Conservation (phyloP, 2,888 invertebrate genomes). For the Microplitis manilae region DNA sequence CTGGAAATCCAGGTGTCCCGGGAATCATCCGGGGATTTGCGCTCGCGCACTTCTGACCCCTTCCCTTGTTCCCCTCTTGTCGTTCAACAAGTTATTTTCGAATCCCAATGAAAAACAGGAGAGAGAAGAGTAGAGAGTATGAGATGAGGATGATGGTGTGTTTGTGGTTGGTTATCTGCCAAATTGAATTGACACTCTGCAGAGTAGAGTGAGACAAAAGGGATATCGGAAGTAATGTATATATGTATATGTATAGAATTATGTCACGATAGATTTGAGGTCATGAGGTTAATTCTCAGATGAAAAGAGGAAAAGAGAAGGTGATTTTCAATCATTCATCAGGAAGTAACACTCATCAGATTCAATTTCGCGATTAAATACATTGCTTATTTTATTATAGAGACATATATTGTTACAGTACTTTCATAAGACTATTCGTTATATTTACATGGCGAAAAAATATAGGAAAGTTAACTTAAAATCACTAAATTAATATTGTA, state of each 20-base stretch:
- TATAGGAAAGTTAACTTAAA: too few species aligned
- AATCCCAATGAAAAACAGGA: conserved; percentile 17
- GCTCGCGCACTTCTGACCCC: conserved; percentile 55
- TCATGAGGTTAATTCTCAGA: conserved; percentile 29
- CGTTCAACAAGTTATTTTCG: conserved; percentile 14
- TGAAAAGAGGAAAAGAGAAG: neutral
- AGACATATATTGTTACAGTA: too few species aligned
- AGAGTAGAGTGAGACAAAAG: conserved; percentile 16
- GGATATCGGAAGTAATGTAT: neutral
- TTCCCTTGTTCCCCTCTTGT: conserved; percentile 28
- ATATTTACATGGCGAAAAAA: too few species aligned
- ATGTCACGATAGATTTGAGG: conserved; percentile 28
- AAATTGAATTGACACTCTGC: conserved; percentile 29
- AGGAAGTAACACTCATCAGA: conserved; percentile 1
- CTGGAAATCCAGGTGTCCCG: conserved; percentile 59
- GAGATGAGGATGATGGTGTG: conserved; percentile 6
- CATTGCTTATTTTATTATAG: too few species aligned
- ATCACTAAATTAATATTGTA: too few species aligned
- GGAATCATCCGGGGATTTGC: conserved; percentile 56
- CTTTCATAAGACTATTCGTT: too few species aligned
- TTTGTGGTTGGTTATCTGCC: conserved; percentile 30
- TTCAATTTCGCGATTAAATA: conserved; percentile 6
- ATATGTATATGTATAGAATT: conserved; percentile 8
- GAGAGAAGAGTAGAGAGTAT: conserved; percentile 1
- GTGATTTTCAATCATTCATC: neutral